A percentile compares a stretch with the other conserved stretches of the same genome.
Evolutionary conservation across 1,140 invertebrate genomes (phyloP).

Genomic region (Drosophila sp.): DNA sequence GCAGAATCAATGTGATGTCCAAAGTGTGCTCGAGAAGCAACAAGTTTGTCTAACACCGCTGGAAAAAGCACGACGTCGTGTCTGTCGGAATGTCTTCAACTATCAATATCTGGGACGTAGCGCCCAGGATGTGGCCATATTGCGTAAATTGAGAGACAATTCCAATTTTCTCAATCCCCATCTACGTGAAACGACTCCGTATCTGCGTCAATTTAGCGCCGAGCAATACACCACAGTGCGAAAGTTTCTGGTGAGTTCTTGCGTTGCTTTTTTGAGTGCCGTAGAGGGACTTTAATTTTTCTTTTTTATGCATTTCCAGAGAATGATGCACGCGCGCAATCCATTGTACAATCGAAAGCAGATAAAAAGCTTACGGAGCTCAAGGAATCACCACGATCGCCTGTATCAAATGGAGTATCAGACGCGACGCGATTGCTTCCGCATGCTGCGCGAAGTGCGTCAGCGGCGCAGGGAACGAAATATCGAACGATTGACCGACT

Average conservation of each 20-base stretch:
- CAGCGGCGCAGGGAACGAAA: slow-evolving; percentile 17
- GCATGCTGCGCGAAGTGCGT: slow-evolving; percentile 50
- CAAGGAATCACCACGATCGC: slow-evolving; percentile 27
- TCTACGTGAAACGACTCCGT: slow-evolving; percentile 27
- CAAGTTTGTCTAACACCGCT: slow-evolving; percentile 13
- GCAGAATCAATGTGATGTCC: slow-evolving; percentile 56
- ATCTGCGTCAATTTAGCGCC: slow-evolving; percentile 23
- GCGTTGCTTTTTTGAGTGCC: too few relatives aligned
- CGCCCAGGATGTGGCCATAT: slow-evolving; percentile 48
- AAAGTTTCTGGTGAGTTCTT: slow-evolving; percentile 49
- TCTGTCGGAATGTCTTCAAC: slow-evolving; percentile 41
- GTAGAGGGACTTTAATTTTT: too few relatives aligned
- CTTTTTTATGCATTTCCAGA: slow-evolving; percentile 35
- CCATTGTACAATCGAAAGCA: slow-evolving; percentile 59
- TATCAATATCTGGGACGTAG: slow-evolving; percentile 56
- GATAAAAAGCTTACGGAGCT: slow-evolving; percentile 16
- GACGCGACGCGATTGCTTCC: slow-evolving; percentile 62
- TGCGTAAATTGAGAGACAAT: slow-evolving; percentile 42
- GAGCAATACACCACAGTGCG: slow-evolving; percentile 44
- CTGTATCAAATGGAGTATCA: slow-evolving; percentile 58
- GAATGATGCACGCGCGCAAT: slow-evolving; percentile 69
- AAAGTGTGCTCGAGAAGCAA: slow-evolving; percentile 50
- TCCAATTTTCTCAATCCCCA: slow-evolving; percentile 30
- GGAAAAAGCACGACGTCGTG: slow-evolving; percentile 42
- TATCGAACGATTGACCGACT: slow-evolving; percentile 47